Evolutionary conservation across 1,140 invertebrate genomes (phyloP).

Genomic region (Caligus rogercresseyi): DNA sequence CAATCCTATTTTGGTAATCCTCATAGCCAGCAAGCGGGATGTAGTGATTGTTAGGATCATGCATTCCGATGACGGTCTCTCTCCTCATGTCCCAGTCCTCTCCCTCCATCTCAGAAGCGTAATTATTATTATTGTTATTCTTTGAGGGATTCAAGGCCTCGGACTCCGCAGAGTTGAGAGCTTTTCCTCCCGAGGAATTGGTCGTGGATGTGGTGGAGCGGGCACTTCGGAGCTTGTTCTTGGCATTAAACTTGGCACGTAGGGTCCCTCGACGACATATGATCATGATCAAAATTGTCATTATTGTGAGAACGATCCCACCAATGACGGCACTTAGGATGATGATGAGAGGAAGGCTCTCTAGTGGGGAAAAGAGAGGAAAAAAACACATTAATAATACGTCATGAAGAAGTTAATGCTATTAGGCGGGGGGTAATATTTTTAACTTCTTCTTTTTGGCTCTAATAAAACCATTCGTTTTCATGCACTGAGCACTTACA

Average conservation of each 20-base stretch:
- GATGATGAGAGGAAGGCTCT: slow-evolving; percentile 42
- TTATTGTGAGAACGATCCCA: slow-evolving; percentile 43
- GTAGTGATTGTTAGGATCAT: not conserved
- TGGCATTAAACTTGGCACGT: not conserved
- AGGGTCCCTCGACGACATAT: slow-evolving; percentile 28
- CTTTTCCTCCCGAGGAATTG: not conserved
- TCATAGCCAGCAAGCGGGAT: not conserved
- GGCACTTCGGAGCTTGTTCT: not conserved
- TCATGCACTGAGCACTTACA: too few species aligned
- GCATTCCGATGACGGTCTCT: not conserved
- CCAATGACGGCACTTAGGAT: slow-evolving; percentile 44
- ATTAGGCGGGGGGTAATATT: too few species aligned
- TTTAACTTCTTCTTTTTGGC: too few species aligned
- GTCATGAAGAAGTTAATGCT: too few species aligned
- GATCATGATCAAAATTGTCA: slow-evolving; percentile 43
- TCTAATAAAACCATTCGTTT: too few species aligned
- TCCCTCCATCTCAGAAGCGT: not conserved
- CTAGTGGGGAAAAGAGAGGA: slow-evolving; percentile 34
- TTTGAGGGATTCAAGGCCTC: not conserved
- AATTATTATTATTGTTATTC: too few species aligned
- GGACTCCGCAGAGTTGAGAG: not conserved
- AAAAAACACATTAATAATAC: slow-evolving; percentile 22
- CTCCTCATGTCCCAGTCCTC: not conserved
- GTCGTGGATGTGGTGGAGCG: not conserved
- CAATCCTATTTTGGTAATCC: not conserved